Evolutionary conservation across 2,888 invertebrate genomes (phyloP).

Genomic region (Aphodius sticticus): DNA sequence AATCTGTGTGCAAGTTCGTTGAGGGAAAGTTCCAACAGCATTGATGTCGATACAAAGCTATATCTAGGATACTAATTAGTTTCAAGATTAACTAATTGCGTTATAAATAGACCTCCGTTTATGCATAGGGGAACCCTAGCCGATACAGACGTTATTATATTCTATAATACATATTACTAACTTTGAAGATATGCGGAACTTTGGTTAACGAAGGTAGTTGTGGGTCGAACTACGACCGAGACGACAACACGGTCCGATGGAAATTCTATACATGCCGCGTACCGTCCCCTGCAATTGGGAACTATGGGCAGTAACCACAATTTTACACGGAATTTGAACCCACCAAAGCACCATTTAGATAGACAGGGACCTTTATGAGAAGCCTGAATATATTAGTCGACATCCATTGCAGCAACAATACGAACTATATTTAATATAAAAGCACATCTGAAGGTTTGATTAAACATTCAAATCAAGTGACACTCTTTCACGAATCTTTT

Average conservation of each 20-base stretch:
- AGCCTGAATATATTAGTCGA: background rate
- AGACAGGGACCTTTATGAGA: background rate
- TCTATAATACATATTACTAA: background rate
- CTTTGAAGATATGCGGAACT: background rate
- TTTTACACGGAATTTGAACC: background rate
- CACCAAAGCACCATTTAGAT: background rate
- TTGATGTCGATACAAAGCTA: background rate
- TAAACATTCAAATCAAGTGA: too few relatives aligned
- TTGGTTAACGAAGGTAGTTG: background rate
- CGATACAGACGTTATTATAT: background rate
- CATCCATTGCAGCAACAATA: background rate
- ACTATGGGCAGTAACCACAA: background rate
- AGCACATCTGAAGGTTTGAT: too few relatives aligned
- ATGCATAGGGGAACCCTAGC: background rate
- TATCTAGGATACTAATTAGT: background rate
- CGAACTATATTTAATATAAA: too few relatives aligned
- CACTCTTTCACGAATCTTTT: too few relatives aligned
- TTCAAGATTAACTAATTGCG: background rate
- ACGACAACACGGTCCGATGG: background rate
- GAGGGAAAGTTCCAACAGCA: background rate
- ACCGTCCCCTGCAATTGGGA: background rate
- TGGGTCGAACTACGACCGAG: background rate
- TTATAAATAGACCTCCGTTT: background rate
- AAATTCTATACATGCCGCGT: background rate
- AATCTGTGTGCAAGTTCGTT: background rate